phyloP scores from a whole-genome alignment of 2,797 vertebrate genomes.

The Naso thynnoides region DNA sequence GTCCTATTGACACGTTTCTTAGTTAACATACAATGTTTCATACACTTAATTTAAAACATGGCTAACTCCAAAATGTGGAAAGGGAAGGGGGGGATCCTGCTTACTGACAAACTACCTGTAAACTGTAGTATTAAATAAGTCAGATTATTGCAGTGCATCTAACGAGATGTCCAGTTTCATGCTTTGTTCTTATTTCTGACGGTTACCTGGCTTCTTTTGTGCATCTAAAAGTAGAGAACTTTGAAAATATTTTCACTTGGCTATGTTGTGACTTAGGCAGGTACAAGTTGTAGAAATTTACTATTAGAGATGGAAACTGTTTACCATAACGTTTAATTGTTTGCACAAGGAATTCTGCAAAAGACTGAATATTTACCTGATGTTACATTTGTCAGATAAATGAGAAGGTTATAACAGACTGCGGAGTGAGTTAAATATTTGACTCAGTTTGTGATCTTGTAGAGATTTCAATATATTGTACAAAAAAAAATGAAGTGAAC shows the following conservation, averaged over 20 bases:
- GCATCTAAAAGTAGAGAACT: conserved; percentile 54
- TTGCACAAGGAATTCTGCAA: conserved; percentile 59
- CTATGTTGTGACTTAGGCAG: conserved; percentile 20
- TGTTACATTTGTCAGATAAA: conserved; percentile 39
- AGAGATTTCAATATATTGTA: conserved; percentile 42
- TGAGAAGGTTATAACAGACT: conserved; percentile 9
- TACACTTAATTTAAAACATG: background rate
- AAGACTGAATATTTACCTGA: conserved; percentile 47
- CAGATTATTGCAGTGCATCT: background rate
- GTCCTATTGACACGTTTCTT: too few relatives aligned
- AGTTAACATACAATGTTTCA: background rate
- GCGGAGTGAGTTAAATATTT: conserved; percentile 37
- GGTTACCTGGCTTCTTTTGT: conserved; percentile 42
- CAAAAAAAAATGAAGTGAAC: conserved; percentile 40
- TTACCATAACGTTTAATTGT: conserved; percentile 43
- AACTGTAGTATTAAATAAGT: background rate
- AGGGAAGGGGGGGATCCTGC: too few relatives aligned
- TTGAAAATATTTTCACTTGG: conserved; percentile 16
- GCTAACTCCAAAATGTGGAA: background rate
- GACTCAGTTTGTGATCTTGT: conserved; percentile 42
- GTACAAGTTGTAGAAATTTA: conserved; percentile 26
- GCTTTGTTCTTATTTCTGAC: conserved; percentile 35
- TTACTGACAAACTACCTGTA: conserved; percentile 1
- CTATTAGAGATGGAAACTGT: conserved; percentile 25
- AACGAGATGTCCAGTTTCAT: conserved; percentile 16